phyloP scores from a whole-genome alignment of 2,888 invertebrate species.

The Anodontia alba region DNA sequence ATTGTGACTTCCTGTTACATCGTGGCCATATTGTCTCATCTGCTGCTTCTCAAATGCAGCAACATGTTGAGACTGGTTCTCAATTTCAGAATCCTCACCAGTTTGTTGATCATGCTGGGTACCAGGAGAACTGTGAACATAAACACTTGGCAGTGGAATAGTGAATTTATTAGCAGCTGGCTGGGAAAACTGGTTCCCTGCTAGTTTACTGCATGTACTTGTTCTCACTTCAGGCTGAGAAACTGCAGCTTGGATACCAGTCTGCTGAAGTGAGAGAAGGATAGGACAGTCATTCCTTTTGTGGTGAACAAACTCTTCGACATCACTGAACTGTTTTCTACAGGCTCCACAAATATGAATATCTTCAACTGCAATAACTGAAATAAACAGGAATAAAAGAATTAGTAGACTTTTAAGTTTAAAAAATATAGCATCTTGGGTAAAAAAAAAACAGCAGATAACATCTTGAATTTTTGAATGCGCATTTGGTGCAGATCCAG shows the following conservation, averaged over 20 bases:
- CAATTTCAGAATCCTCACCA: not conserved
- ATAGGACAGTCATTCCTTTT: slow-evolving; percentile 71
- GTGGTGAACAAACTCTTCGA: slow-evolving; percentile 73
- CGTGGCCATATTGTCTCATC: not conserved
- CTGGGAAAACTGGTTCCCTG: not conserved
- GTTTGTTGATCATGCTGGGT: not conserved
- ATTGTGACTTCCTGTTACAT: not conserved
- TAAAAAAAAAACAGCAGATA: too few species aligned
- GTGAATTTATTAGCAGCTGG: not conserved
- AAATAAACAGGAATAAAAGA: not conserved
- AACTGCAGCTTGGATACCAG: not conserved
- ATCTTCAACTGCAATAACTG: not conserved
- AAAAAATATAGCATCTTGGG: too few species aligned
- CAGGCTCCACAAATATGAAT: slow-evolving; percentile 80
- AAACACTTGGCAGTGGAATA: slow-evolving; percentile 10
- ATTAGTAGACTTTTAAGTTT: too few species aligned
- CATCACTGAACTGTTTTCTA: slow-evolving; percentile 72
- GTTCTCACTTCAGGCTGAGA: not conserved
- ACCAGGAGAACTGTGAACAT: not conserved
- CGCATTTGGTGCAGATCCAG: too few species aligned
- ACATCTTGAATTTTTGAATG: too few species aligned
- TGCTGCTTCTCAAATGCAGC: not conserved
- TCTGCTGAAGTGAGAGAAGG: slow-evolving; percentile 42
- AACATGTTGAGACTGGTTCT: not conserved
- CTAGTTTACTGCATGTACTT: slow-evolving; percentile 5